Evolutionary conservation across 2,797 vertebrate genomes (phyloP), one percentile per base, ranked within the genome.

Genomic region (Pagetopsis macropterus): DNA sequence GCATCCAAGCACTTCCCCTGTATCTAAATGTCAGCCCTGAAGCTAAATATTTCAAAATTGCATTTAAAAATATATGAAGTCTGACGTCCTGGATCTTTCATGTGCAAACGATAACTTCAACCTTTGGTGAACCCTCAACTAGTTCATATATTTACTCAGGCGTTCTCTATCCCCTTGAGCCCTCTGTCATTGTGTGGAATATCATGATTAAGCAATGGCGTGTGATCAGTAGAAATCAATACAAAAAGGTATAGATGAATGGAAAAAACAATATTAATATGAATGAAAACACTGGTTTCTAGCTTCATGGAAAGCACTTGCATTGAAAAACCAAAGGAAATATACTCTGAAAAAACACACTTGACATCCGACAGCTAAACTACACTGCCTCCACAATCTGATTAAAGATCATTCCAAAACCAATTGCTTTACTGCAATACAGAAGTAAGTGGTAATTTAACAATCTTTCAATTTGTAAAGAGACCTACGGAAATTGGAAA

Each of bases 31-130:
- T 76, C 55, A 49, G 45, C 55, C 77, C 72, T 60, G 41, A 75
- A 60, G 77, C 40, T 55, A 82, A 58, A 78, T 61, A 44, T 44
- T 13, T 60, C 48, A 17, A 51, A 76, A 74, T 63, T 71, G 52
- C 64, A 70, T 83, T 71, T 1, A 49, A 37, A 60, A 69, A 74
- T 61, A 73, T 31, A 62, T 46, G 3, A 8, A 17, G 4, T 61
- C 17, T 72, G 52, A 79, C 62, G 75, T 73, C 69, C 21, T 61
- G 21, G 11, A 71, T 64, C 54, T 66, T 80, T 46, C 9, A 51
- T 46, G 43, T 55, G 54, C 19, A 45, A 54, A 76, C 71, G 31
- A 59, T 7, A 54, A 16, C 51, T 71, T n/a, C 23, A 55, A 73
- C 59, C 16, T 58, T 61, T 50, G 0, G 11, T 27, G 41, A 59